Base-by-base conservation (phyloP, 2,888 invertebrate species). In the Perdita meconis region DNA sequence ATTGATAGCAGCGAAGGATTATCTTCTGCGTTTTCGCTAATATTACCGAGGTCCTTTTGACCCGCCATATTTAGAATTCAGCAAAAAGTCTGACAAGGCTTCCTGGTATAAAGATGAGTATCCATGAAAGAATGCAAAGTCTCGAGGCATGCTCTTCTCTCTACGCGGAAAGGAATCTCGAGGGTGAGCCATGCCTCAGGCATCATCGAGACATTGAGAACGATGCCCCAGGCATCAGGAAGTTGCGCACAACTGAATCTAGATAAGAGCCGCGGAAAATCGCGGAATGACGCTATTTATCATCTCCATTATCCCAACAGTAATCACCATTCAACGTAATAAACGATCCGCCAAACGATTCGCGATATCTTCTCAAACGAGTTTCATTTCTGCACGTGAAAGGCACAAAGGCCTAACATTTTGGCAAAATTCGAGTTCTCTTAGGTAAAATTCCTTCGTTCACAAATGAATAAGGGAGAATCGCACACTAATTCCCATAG, bases 91-190 rank as follows among this genome's bases (percentile, higher is more conserved):
- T 76, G 65, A 72, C 77, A 59, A 64, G 71, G 86, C 86, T 90
- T 87, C 89, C 89, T 89, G 84, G 84, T 87, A 87, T 82, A 81
- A 85, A 80, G 81, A 73, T 69, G 76, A 86, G 85, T 86, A 85
- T 80, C 80, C 79, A 83, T 77, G 82, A 86, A 90, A 89, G 90
- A 90, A 90, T 90, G 90, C 89, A 74, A 85, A 86, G 83, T 86
- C 84, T 84, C 74, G 44, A 82, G 87, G 89, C 84, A 87, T 85
- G 88, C 81, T 83, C 64, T 55, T 75, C 82, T 75, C 82, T 77
- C 81, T 83, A 87, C 86, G 86, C 88, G 89, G 88, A 89, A 90
- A 87, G 89, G 89, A 90, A 90, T 90, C 88, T 87, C 88, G 90
- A 90, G 90, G 90, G 88, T 88, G 89, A 88, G 85, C 72, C 83